Evolutionary conservation across 2,888 invertebrate genomes (phyloP), one percentile per base, ranked within the genome.

Genomic region (Odontothrips loti): DNA sequence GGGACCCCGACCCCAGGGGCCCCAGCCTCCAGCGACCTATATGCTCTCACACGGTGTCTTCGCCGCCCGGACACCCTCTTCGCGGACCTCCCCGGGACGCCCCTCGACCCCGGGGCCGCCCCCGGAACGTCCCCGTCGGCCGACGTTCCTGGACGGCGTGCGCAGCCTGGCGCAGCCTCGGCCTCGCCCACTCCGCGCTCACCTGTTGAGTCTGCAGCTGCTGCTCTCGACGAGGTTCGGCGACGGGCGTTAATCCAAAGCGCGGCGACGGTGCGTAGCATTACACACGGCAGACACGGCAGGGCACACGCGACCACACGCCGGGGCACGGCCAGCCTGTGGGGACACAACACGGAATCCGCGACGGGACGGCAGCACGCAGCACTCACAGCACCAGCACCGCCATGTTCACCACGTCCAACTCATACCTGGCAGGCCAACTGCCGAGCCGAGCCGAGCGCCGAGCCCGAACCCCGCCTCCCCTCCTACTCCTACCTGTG

Each of bases 371-470:
- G 68, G 58, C 58, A 20, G 58, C 58, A 11, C 15, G 17, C 20
- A 15, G 58, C 58, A 51, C 68, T 68, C 23, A 11, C 20, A 68
- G 68, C 68, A 17, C 58, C 12, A 12, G 68, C 68, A 23, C 68
- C 68, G 68, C 68, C 68, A 68, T 68, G 68, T 68, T 68, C 9
- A 11, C 23, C 9, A 8, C 11, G 68, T 68, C 68, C 63, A n/a
- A 63, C 63, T 63, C 63, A n/a, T 68, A 68, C 68, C 68, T 68
- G 68, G 68, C 23, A 23, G 23, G 68, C 68, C 68, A n/a, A 68
- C 68, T 17, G 58, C 15, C 58, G 58, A 15, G 58, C 58, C 23
- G 11, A 68, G n/a, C 68, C 9, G 23, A 9, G 68, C 68, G 23
- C 23, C 23, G 23, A 2, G 68, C 58, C 51, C n/a, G n/a, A n/a